phyloP scores from a whole-genome alignment of 2,888 invertebrate genomes.

The Corythucha ciliata region DNA sequence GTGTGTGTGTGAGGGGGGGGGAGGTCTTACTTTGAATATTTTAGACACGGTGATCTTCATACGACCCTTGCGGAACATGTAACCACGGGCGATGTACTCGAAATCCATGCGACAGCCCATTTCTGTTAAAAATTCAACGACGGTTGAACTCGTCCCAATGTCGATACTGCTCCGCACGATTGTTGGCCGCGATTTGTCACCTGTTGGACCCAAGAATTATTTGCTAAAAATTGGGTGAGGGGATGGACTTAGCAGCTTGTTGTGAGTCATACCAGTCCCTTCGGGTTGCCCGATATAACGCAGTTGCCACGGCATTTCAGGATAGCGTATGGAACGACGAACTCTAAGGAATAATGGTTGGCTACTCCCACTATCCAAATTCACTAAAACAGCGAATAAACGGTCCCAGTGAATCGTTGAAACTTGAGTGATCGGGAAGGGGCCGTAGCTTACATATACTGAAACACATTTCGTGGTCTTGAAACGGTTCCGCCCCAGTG shows the following conservation, averaged over 20 bases:
- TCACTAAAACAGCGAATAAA: conserved; percentile 20
- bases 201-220: conserved; percentile 23
- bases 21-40: conserved; percentile 59
- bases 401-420: not conserved
- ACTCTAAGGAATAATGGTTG: conserved; percentile 69
- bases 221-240: not conserved
- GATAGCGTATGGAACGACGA: conserved; percentile 69
- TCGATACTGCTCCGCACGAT: conserved; percentile 86
- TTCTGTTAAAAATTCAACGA: conserved; percentile 85
- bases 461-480: conserved; percentile 88
- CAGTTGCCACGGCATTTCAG: conserved; percentile 79
- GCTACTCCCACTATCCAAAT: conserved; percentile 33
- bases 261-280: conserved; percentile 44
- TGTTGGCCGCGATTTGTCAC: conserved; percentile 68
- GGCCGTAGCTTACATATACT: conserved; percentile 50
- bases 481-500: conserved; percentile 80
- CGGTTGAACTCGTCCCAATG: conserved; percentile 80
- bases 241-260: too few relatives aligned
- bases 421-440: not conserved
- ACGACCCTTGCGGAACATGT: conserved; percentile 90
- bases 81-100: conserved; percentile 87
- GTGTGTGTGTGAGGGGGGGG: too few relatives aligned
- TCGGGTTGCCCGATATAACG: conserved; percentile 88
- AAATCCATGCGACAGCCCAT: conserved; percentile 85
- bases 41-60: conserved; percentile 96